Conservation (phyloP, 2,113 vertebrate genomes). For the Oreochromis tanganicae region DNA sequence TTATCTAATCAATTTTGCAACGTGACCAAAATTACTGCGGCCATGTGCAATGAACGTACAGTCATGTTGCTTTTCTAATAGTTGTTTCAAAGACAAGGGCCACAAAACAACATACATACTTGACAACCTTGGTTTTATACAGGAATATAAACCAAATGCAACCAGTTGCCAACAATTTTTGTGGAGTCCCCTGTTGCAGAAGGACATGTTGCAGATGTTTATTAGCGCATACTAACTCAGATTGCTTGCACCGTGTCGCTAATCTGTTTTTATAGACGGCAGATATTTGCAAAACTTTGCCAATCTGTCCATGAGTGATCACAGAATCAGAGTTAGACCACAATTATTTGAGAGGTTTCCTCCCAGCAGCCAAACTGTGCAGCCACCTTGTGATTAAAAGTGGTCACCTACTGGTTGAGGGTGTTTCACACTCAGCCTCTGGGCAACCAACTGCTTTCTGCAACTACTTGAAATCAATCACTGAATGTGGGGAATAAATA, state of each 20-base stretch:
- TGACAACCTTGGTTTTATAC: neutral
- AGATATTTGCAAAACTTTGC: neutral
- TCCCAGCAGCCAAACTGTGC: neutral
- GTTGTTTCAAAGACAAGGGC: neutral
- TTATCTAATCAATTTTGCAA: neutral
- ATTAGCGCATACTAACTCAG: neutral
- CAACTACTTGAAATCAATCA: neutral
- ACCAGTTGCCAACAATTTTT: neutral
- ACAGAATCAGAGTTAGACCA: neutral
- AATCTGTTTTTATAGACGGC: neutral
- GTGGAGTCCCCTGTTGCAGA: neutral
- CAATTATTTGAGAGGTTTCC: neutral
- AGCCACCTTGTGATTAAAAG: neutral
- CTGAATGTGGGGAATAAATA: neutral
- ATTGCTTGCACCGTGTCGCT: neutral
- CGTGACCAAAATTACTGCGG: fast-evolving
- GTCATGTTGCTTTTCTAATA: neutral
- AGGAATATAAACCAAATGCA: neutral
- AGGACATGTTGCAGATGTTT: neutral
- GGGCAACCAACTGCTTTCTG: neutral
- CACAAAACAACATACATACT: neutral
- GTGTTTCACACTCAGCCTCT: neutral
- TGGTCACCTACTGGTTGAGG: neutral
- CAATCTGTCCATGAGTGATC: fast-evolving
- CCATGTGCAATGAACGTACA: neutral